These are phyloP conservation scores for Clunio marinus DNA, from an alignment of 2,888 invertebrate species.

Conservation along the genomic window DNA sequence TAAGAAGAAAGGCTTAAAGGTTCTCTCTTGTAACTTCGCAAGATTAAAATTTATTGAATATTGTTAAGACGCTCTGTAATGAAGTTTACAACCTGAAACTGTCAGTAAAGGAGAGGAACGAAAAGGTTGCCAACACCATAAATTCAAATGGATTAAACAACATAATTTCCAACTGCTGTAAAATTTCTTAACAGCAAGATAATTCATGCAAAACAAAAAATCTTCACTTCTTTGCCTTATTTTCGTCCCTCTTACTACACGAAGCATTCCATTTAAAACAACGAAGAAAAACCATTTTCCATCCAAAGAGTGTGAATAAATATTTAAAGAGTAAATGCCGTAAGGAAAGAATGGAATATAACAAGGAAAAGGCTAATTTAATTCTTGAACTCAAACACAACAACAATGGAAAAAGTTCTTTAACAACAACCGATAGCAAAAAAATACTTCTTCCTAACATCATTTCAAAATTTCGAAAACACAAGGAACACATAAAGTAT, in stretches of 20 bases:
- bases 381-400: constrained; percentile 6
- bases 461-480: constrained; percentile 26
- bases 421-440: background rate
- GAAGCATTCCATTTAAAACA: background rate
- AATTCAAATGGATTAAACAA: constrained; percentile 3
- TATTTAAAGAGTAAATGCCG: constrained; percentile 3
- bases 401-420: background rate
- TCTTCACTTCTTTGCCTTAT: too few species aligned
- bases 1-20: background rate
- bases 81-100: background rate
- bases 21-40: background rate
- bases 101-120: background rate
- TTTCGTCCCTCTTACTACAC: background rate
- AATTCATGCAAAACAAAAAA: constrained; percentile 3
- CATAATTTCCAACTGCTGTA: background rate
- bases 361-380: constrained; percentile 20
- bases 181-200: background rate
- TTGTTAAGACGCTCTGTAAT: background rate
- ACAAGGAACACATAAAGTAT: constrained; percentile 29
- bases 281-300: background rate
- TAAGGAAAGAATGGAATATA: background rate
- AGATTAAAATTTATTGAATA: background rate
- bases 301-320: constrained; percentile 8
- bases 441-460: background rate
- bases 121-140: background rate